phyloP scores from a whole-genome alignment of 2,888 invertebrate species.

The Pyrrhia umbra region DNA sequence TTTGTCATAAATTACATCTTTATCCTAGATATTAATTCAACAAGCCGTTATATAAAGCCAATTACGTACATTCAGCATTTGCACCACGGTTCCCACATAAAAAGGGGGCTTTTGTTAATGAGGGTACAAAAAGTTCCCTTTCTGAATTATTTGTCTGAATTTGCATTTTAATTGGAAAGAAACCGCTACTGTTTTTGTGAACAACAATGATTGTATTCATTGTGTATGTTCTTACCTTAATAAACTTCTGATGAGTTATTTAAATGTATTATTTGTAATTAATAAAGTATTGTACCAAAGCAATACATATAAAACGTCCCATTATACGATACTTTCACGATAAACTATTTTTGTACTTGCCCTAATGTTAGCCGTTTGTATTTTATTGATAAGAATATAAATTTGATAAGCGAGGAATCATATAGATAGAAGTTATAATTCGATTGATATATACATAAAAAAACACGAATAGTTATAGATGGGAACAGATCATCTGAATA shows the following conservation, averaged over 20 bases:
- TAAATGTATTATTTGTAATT: not conserved
- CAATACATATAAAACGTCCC: too few species aligned
- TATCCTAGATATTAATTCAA: conserved; percentile 71
- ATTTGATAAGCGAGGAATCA: too few species aligned
- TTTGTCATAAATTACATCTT: conserved; percentile 62
- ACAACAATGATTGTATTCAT: conserved; percentile 57
- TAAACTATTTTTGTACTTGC: too few species aligned
- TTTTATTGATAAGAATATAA: too few species aligned
- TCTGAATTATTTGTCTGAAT: conserved; percentile 80
- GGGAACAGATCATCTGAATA: too few species aligned
- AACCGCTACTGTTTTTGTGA: conserved; percentile 70
- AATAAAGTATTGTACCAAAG: too few species aligned
- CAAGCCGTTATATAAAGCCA: conserved; percentile 74
- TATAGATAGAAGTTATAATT: too few species aligned
- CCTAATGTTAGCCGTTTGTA: too few species aligned
- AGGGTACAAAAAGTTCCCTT: conserved; percentile 78
- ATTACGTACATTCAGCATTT: conserved; percentile 78
- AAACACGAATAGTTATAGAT: too few species aligned
- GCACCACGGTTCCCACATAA: conserved; percentile 71
- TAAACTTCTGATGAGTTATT: not conserved
- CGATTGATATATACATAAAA: too few species aligned
- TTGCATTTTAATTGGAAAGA: conserved; percentile 83
- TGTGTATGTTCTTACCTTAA: conserved; percentile 29
- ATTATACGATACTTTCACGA: too few species aligned
- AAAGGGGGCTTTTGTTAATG: conserved; percentile 77